Conservation (phyloP, 2,113 vertebrate species). For the Glareola pratincola region DNA sequence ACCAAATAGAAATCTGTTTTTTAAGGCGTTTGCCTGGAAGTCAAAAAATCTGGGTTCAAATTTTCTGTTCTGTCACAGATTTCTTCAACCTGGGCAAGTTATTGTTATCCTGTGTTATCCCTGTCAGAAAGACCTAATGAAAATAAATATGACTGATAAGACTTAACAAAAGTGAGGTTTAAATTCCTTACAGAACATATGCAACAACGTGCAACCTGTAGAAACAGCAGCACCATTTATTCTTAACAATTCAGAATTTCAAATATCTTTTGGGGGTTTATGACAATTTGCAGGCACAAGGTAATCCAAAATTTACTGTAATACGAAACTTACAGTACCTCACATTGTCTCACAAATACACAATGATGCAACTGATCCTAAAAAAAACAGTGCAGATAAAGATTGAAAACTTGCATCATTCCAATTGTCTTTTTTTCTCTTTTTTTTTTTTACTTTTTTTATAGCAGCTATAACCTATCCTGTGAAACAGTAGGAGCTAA, state of each 20-base stretch:
- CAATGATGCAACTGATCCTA: neutral
- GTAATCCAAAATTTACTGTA: neutral
- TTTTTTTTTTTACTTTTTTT: neutral
- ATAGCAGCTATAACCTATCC: neutral
- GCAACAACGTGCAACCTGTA: neutral
- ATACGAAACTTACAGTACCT: neutral
- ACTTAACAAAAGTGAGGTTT: neutral
- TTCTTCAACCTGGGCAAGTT: neutral
- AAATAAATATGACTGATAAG: neutral
- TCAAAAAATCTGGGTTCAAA: neutral
- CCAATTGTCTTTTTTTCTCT: neutral
- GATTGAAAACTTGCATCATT: neutral
- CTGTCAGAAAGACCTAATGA: neutral
- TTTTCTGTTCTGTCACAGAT: neutral
- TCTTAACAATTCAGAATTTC: neutral
- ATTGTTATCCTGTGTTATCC: neutral
- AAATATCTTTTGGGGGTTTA: neutral
- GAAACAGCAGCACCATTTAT: neutral
- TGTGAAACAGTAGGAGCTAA: neutral
- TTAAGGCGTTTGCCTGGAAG: neutral
- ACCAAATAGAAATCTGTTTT: neutral
- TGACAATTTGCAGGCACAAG: neutral
- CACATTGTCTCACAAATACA: neutral
- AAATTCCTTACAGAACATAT: neutral
- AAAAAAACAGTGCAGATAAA: neutral